Base-by-base conservation (phyloP, 2,888 invertebrate species). In the Gerris lacustris region DNA sequence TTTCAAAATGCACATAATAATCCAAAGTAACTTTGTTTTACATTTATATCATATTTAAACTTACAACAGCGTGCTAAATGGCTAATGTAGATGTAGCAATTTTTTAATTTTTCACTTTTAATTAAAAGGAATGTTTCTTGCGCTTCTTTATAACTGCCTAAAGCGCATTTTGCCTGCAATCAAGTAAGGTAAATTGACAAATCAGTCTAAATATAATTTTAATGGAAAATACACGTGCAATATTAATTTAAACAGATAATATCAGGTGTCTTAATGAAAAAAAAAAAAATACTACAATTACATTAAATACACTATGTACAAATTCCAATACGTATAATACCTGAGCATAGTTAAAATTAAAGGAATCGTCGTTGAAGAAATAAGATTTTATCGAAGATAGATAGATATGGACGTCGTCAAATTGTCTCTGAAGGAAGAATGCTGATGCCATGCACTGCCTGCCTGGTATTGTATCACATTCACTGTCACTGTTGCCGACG, bases 401-500 rank as follows among this genome's bases (percentile, higher is more conserved):
- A 79, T 98, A 99, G 44, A 97, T 90, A 18, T 96, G 85, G 67
- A 96, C 97, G 82, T 99, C 96, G 78, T 97, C 96, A 80, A 94
- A 97, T 80, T 97, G 96, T 31, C 89, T 89, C 67, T 93, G 88
- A 5, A 99, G 84, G 82, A 99, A 99, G 82, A 94, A 95, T 5
- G 94, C 94, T 0, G 97, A 95, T 0, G 98, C 95, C 97, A 99
- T 98, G 80, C 97, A 96, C 81, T 99, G 96, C 45, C 99, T 85
- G 0, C 99, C 94, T 0, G 92, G 92, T 78, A 99, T 97, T 0
- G 98, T 99, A 80, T 99, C 98, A 79, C 96, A 96, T 82, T 99
- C 98, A 43, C 95, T 93, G 1, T 93, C 90, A 0, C 96, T 97
- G 75, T 95, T 94, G 70, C 98, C 98, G 5, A 99, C 96, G 72